phyloP scores from a whole-genome alignment of 2,888 invertebrate genomes.

The Euplexia lucipara region DNA sequence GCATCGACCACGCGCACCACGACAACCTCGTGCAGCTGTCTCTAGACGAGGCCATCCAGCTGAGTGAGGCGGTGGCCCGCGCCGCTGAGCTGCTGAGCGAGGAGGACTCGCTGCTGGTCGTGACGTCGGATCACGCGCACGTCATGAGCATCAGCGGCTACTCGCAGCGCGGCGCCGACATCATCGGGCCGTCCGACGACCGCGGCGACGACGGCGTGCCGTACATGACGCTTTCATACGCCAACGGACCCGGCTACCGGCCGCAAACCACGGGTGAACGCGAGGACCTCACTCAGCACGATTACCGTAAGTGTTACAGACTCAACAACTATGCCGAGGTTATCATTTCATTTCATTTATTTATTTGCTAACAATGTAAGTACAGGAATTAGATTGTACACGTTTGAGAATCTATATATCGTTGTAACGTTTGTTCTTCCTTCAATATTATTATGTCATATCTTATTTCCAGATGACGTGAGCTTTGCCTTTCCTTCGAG shows the following conservation, averaged over 20 bases:
- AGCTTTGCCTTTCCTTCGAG: constrained; percentile 80
- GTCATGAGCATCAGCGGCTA: constrained; percentile 93
- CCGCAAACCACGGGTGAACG: constrained; percentile 76
- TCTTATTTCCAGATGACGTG: constrained; percentile 60
- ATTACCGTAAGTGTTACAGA: constrained; percentile 71
- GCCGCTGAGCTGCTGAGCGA: constrained; percentile 83
- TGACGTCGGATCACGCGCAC: constrained; percentile 95
- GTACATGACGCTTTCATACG: constrained; percentile 92
- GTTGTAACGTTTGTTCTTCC: no score
- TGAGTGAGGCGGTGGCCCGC: constrained; percentile 90
- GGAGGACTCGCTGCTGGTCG: constrained; percentile 94
- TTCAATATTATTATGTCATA: background rate
- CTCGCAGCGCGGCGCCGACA: constrained; percentile 87
- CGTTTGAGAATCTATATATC: no score
- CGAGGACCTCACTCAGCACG: constrained; percentile 82
- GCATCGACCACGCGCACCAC: constrained; percentile 94
- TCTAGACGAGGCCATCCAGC: constrained; percentile 93
- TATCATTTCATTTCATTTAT: no score
- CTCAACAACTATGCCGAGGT: background rate
- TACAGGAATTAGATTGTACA: no score
- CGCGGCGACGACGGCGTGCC: constrained; percentile 87
- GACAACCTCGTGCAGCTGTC: constrained; percentile 90
- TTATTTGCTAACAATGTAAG: no score
- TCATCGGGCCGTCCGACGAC: constrained; percentile 81
- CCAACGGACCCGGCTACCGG: constrained; percentile 92